These are phyloP conservation scores for Chorisops tibialis DNA, from an alignment of 2,888 invertebrate genomes.

Conservation along the genomic window DNA sequence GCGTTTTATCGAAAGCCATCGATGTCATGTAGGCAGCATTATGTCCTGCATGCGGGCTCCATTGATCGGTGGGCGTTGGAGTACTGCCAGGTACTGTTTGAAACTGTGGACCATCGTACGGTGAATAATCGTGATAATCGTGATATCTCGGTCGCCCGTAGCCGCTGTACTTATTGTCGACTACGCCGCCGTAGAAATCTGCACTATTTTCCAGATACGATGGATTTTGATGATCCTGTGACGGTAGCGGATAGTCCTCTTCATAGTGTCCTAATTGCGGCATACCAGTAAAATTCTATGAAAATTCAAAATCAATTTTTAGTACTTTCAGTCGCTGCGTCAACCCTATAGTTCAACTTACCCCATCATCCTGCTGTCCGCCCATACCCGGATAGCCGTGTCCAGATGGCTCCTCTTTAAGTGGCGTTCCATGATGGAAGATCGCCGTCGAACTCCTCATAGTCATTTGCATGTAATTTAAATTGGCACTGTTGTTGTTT, in stretches of 20 bases:
- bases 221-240: slow-evolving; percentile 38
- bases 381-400: slow-evolving; percentile 35
- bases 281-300: slow-evolving; percentile 35
- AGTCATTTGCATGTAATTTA: slow-evolving; percentile 49
- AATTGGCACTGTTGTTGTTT: slow-evolving; percentile 39
- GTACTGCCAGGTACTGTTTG: slow-evolving; percentile 70
- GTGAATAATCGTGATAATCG: slow-evolving; percentile 51
- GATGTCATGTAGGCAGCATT: slow-evolving; percentile 57
- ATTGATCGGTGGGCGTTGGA: slow-evolving; percentile 53
- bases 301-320: background rate
- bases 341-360: slow-evolving; percentile 9
- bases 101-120: slow-evolving; percentile 67
- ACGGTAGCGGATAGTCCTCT: slow-evolving; percentile 38
- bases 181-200: slow-evolving; percentile 38
- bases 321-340: background rate
- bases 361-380: slow-evolving; percentile 34
- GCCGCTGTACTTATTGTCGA: slow-evolving; percentile 43
- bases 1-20: slow-evolving; percentile 50
- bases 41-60: slow-evolving; percentile 57
- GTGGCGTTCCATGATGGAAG: slow-evolving; percentile 42
- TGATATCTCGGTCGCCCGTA: slow-evolving; percentile 48
- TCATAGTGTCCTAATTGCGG: slow-evolving; percentile 38
- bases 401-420: slow-evolving; percentile 48
- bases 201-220: slow-evolving; percentile 38
- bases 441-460: slow-evolving; percentile 44